A percentile compares a stretch with the other conserved stretches of the same genome.
phyloP scores from a whole-genome alignment of 2,888 invertebrate genomes.

The Ryuthela nishihirai region DNA sequence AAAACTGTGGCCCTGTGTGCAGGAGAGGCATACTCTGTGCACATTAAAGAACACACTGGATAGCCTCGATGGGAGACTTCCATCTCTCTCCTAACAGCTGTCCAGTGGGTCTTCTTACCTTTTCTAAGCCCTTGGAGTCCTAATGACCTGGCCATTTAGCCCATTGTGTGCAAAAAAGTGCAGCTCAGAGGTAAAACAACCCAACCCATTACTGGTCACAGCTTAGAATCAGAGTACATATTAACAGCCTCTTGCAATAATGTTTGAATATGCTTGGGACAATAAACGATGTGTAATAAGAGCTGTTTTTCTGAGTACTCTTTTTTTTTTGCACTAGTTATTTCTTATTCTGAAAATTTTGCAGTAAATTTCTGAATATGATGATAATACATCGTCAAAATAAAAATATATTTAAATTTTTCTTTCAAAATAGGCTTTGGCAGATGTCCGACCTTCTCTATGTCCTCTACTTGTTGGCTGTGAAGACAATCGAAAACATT shows the following conservation, averaged over 20 bases:
- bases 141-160: no score
- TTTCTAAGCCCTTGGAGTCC: no score
- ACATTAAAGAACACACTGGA: no score
- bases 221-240: no score
- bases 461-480: constrained; percentile 79
- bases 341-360: not conserved
- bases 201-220: no score
- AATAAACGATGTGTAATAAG: not conserved
- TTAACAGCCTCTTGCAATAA: not conserved
- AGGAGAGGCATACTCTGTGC: no score
- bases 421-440: constrained; percentile 56
- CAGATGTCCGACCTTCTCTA: constrained; percentile 78
- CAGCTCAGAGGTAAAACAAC: no score
- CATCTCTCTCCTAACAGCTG: no score
- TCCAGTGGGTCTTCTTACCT: no score
- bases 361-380: not conserved
- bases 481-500: constrained; percentile 75
- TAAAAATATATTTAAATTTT: constrained; percentile 1
- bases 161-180: no score
- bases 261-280: not conserved
- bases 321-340: not conserved
- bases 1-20: no score
- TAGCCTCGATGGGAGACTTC: no score
- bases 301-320: not conserved
- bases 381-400: not conserved